These are phyloP conservation scores for Mimachlamys varia DNA, from an alignment of 2,888 invertebrate species.

Conservation along the genomic window DNA sequence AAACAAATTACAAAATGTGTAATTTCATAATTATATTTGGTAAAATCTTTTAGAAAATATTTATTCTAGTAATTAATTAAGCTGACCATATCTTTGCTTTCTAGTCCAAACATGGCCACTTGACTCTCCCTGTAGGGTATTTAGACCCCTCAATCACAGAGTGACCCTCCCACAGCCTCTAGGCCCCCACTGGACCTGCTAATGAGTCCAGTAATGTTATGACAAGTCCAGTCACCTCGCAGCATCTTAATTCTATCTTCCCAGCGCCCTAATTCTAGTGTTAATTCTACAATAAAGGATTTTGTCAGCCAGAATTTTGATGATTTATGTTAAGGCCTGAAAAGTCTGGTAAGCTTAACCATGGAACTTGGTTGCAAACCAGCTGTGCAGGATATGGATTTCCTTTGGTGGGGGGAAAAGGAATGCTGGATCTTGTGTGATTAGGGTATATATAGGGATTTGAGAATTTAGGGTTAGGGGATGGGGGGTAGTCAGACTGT, in stretches of 20 bases:
- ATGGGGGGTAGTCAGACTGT: no score
- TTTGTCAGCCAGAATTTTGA: neutral
- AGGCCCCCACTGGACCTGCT: slow-evolving; percentile 10
- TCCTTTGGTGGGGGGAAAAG: no score
- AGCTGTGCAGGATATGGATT: no score
- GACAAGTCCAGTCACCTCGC: neutral
- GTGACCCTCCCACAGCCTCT: neutral
- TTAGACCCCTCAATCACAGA: neutral
- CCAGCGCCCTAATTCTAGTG: neutral
- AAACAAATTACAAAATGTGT: no score
- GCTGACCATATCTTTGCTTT: neutral
- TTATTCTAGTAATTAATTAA: neutral
- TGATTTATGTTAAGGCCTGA: neutral
- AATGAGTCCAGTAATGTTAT: slow-evolving; percentile 1
- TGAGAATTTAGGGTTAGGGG: no score
- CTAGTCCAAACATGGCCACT: neutral
- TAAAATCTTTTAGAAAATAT: neutral
- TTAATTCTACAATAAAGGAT: neutral
- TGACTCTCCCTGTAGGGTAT: slow-evolving; percentile 2
- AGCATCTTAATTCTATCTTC: slow-evolving; percentile 19
- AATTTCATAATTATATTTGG: neutral
- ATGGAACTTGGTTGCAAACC: no score
- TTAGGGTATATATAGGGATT: no score
- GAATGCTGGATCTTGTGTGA: no score
- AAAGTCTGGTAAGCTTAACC: no score